Conservation (phyloP, 2,113 vertebrate genomes). For the Myrmophylax atrothorax region DNA sequence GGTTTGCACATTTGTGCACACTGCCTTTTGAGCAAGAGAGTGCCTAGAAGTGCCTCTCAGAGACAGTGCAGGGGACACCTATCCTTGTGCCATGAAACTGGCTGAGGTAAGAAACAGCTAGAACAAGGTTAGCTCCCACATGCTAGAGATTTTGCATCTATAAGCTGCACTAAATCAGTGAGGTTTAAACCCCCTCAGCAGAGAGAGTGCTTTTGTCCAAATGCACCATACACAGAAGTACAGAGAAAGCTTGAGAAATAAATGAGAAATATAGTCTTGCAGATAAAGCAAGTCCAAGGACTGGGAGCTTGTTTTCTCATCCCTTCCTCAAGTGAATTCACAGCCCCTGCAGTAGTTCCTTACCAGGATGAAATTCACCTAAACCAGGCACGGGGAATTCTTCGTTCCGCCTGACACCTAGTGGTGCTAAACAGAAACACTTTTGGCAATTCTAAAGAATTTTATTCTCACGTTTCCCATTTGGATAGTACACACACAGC, state of each 20-base stretch:
- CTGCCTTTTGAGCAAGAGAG: not conserved
- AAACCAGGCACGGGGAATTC: not conserved
- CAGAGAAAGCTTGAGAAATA: not conserved
- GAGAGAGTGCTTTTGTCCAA: not conserved
- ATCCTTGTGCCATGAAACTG: not conserved
- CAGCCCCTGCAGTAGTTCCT: not conserved
- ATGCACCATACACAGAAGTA: not conserved
- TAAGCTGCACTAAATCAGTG: not conserved
- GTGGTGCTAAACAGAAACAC: slow-evolving; percentile 9
- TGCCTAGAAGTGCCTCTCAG: not conserved
- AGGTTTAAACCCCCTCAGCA: not conserved
- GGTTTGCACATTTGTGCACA: not conserved
- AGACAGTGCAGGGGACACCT: not conserved
- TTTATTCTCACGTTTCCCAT: rapidly evolving
- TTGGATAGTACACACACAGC: not conserved
- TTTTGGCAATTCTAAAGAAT: not conserved
- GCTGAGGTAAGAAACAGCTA: not conserved
- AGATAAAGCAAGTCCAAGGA: not conserved
- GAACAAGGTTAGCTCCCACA: not conserved
- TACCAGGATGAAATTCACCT: not conserved
- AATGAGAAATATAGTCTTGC: not conserved
- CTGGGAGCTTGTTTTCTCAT: not conserved
- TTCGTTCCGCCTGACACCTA: slow-evolving; percentile 67
- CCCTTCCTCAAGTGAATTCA: not conserved
- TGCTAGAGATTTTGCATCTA: not conserved